Conservation (phyloP, 2,113 vertebrate species). For the Hassar affinis region DNA sequence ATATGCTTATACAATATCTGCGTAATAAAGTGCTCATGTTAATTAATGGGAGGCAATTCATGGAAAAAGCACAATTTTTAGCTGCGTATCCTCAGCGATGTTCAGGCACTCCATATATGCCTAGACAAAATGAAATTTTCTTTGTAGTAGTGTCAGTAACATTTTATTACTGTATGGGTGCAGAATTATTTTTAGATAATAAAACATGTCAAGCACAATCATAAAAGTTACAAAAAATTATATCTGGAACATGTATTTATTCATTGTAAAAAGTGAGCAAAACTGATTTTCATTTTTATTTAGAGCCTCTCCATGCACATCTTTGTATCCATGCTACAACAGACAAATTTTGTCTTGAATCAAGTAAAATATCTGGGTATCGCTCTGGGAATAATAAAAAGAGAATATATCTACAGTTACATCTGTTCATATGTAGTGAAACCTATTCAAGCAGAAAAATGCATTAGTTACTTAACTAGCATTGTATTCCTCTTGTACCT, state of each 20-base stretch:
- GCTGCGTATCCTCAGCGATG: not conserved
- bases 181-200: not conserved
- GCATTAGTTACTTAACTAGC: not conserved
- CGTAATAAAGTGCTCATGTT: slow-evolving; percentile 35
- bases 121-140: not conserved
- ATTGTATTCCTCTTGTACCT: not conserved
- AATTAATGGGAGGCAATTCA: slow-evolving; percentile 13
- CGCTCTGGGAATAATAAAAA: not conserved
- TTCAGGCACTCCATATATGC: not conserved
- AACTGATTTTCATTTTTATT: not conserved
- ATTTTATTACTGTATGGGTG: not conserved
- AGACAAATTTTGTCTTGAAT: not conserved
- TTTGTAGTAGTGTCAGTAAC: not conserved
- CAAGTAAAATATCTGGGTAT: not conserved
- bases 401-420: not conserved
- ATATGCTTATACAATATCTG: slow-evolving; percentile 34
- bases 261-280: not conserved
- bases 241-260: not conserved
- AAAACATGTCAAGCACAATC: not conserved
- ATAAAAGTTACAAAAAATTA: not conserved
- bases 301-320: not conserved
- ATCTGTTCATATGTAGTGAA: not conserved
- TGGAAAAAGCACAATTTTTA: slow-evolving; percentile 6
- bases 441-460: not conserved
- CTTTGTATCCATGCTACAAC: not conserved